Conservation (phyloP, 2,113 vertebrate species). For the Gymnarchus niloticus region DNA sequence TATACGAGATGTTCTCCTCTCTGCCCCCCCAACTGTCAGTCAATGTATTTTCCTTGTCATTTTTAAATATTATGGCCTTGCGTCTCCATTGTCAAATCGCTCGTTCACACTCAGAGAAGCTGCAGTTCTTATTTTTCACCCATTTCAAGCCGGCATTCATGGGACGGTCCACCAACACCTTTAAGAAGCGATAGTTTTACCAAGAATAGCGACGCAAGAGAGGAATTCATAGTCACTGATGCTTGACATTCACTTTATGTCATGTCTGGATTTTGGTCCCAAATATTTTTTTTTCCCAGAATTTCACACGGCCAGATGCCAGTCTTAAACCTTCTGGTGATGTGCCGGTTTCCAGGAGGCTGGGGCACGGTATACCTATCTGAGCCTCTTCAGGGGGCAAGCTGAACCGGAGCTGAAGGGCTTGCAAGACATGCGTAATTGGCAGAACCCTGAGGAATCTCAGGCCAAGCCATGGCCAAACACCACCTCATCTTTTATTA, state of each 20-base stretch:
- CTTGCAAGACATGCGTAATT: too few relatives aligned
- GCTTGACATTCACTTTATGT: too few relatives aligned
- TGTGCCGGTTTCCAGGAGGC: too few relatives aligned
- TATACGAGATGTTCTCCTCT: neutral
- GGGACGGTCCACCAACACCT: neutral
- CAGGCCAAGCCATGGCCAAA: too few relatives aligned
- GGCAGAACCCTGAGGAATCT: too few relatives aligned
- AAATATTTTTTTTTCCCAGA: neutral
- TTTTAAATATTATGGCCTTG: neutral
- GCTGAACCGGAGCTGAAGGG: too few relatives aligned
- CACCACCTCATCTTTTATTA: too few relatives aligned
- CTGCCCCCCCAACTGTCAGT: neutral
- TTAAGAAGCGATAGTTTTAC: neutral
- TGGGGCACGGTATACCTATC: neutral
- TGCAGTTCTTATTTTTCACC: neutral
- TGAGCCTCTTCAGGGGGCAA: too few relatives aligned
- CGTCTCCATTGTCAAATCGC: neutral
- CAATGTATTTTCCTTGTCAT: neutral
- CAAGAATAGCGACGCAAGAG: neutral
- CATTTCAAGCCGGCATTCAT: neutral
- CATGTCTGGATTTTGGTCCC: too few relatives aligned
- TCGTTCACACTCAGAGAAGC: neutral
- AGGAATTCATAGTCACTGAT: neutral
- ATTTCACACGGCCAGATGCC: too few relatives aligned
- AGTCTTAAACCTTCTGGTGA: too few relatives aligned